Evolutionary conservation across 2,797 vertebrate genomes (phyloP).

Genomic region (Zalophus californianus): DNA sequence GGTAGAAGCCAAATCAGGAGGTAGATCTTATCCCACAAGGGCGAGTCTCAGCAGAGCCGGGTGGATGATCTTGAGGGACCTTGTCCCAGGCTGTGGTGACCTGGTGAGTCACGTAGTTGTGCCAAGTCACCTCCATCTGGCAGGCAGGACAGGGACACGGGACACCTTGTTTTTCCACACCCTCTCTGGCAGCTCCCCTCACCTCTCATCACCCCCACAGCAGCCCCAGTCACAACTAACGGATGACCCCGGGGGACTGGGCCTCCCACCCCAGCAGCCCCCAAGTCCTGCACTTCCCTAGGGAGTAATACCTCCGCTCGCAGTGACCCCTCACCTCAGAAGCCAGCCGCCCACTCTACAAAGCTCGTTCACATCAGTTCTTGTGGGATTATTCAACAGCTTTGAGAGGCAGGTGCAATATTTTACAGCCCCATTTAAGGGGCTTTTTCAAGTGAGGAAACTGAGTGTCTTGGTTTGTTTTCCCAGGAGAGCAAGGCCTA

Average conservation of each 20-base stretch:
- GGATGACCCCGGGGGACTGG: too few species aligned
- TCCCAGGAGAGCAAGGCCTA: not conserved
- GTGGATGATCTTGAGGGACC: slow-evolving; percentile 28
- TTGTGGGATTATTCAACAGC: not conserved
- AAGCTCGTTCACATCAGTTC: not conserved
- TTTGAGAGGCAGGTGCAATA: not conserved
- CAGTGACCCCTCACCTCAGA: not conserved
- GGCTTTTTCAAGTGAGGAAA: not conserved
- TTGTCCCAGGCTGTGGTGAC: slow-evolving; percentile 4
- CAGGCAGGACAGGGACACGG: not conserved
- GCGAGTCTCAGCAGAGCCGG: not conserved
- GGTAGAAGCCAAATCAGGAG: slow-evolving; percentile 27
- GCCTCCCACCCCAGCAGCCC: too few species aligned
- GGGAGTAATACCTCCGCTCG: not conserved
- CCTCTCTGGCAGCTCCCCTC: too few species aligned
- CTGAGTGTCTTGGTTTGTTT: not conserved
- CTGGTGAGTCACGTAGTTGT: slow-evolving; percentile 66
- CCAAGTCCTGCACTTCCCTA: not conserved
- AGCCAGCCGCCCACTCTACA: not conserved
- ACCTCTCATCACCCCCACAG: not conserved
- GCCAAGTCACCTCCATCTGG: slow-evolving; percentile 54
- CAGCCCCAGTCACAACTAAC: not conserved
- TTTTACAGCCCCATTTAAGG: not conserved
- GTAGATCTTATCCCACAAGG: not conserved
- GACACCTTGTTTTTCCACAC: not conserved